Evolutionary conservation across 2,797 vertebrate genomes (phyloP), one percentile per base, ranked within the genome.

Genomic region (Alexandromys oeconomus): DNA sequence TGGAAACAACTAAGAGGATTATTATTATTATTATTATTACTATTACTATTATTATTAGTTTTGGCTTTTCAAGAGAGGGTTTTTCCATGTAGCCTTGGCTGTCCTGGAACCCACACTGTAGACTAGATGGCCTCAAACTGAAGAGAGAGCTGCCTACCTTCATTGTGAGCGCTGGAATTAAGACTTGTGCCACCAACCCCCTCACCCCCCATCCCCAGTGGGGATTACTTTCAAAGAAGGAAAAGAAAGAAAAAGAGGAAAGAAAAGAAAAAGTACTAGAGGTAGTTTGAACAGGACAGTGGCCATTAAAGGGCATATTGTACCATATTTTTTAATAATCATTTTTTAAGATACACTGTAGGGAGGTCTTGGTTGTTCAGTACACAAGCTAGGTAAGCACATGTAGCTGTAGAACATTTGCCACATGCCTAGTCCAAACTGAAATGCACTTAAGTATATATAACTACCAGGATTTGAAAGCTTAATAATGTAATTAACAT

Each of bases 1-100:
- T 90, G 51, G 81, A 81, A 94, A 86, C 59, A 48, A 81, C 82
- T 88, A 85, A 80, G 48, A 94, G n/a, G 25, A 85, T 59, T 59
- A 23, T 59, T 23, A 59, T 59, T 59, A 59, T 59, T 59, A 59
- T 59, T 57, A 57, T 57, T 59, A 59, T 40, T 40, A 40, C 40
- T 54, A 15, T 15, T 57, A 59, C 57, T 23, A 59, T 7, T 57
- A 57, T 57, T 57, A 57, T 59, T 59, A 23, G 6, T 59, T 59
- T 59, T 59, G 19, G 6, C 57, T 59, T 59, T 59, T 59, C 57
- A 59, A 23, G 57, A 59, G 19, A 59, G 21, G 57, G 57, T 59
- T 59, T 59, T 19, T 59, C 57, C 2, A 6, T 59, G 57, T 59
- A 59, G 21, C 21, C 6, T 59, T 59, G 57, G 57, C 57, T 59